Conservation (phyloP, 2,113 vertebrate species). For the Nycticorax nycticorax region DNA sequence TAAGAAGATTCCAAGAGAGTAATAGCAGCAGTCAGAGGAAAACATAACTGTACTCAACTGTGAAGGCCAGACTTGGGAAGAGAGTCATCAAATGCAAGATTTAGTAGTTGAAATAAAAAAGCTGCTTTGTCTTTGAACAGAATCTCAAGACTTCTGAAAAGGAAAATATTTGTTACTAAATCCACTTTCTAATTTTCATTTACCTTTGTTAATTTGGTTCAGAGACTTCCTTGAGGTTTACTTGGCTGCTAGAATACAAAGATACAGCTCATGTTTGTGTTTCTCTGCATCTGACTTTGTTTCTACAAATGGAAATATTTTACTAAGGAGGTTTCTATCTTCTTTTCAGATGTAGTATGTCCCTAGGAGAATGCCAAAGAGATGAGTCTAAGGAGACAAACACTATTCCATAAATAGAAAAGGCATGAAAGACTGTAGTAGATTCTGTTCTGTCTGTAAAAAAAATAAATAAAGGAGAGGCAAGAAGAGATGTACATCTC, state of each 20-base stretch:
- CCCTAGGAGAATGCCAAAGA: background rate
- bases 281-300: background rate
- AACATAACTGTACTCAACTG: background rate
- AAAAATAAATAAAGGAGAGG: background rate
- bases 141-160: background rate
- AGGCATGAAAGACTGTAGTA: background rate
- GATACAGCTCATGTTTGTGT: background rate
- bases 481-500: background rate
- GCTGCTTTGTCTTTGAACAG: background rate
- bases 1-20: background rate
- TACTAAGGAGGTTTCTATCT: background rate
- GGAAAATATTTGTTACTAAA: background rate
- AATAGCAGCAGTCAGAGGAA: background rate
- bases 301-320: background rate
- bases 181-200: background rate
- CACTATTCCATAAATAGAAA: background rate
- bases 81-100: background rate
- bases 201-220: background rate
- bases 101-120: background rate
- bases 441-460: background rate
- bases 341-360: background rate
- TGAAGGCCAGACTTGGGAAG: background rate
- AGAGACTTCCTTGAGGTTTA: background rate
- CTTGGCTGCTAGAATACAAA: background rate
- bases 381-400: background rate